Evolutionary conservation across 2,888 invertebrate species (phyloP).

Genomic region (Mantis religiosa): DNA sequence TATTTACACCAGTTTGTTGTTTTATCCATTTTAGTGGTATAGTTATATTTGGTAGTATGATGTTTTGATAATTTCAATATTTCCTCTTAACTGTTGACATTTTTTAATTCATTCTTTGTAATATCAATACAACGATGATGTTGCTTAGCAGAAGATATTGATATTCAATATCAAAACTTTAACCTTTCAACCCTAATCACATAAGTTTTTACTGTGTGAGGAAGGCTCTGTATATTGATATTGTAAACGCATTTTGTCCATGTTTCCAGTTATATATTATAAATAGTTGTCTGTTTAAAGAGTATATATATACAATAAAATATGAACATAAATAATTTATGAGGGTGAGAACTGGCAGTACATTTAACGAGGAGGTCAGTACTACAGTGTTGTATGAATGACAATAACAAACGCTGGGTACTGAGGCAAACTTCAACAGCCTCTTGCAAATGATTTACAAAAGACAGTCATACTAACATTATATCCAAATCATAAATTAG

Average conservation of each 20-base stretch:
- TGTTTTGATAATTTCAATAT: conserved; percentile 6
- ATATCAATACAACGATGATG: conserved; percentile 5
- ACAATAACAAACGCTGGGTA: neutral
- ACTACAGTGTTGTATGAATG: neutral
- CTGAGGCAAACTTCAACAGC: neutral
- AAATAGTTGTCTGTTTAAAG: neutral
- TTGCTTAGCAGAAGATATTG: neutral
- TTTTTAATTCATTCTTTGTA: neutral
- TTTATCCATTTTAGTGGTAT: neutral
- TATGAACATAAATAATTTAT: neutral
- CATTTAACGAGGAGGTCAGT: neutral
- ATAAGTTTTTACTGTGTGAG: neutral
- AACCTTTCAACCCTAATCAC: neutral
- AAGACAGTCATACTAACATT: neutral
- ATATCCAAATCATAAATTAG: too few relatives aligned
- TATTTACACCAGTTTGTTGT: neutral
- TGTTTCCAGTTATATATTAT: neutral
- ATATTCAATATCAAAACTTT: neutral
- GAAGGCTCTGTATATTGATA: neutral
- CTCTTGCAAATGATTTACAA: neutral
- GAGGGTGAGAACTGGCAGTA: neutral
- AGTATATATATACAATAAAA: neutral
- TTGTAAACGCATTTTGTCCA: neutral
- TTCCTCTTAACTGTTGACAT: neutral
- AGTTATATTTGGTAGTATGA: neutral